Base-by-base conservation (phyloP, 2,888 invertebrate species). In the Drepana falcataria region DNA sequence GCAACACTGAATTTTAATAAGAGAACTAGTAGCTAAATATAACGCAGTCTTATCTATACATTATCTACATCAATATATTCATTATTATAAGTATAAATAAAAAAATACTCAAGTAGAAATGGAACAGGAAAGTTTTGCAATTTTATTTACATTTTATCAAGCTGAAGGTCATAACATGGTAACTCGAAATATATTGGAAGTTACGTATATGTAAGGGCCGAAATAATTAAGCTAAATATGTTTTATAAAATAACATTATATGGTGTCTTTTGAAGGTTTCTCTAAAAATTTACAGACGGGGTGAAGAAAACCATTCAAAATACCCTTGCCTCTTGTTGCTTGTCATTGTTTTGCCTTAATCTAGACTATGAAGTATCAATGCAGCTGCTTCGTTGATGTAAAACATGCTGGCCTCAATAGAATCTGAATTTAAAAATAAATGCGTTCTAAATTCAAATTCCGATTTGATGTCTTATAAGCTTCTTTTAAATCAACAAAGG, bases 251-350 rank as follows among this genome's bases (percentile, higher is more conserved):
- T 44, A 44, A 3, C 6, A 44, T 63, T 61, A 62, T 73, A 71
- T 68, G 81, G 82, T 81, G 65, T 74, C 77, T 79, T 84, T 78
- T 81, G 83, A 87, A 81, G 87, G 88, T 82, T 75, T 77, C 83
- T 83, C 73, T 67, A 77, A 77, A 67, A 88, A 89, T 90, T 57
- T 91, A 89, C 89, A 90, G 72, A 70, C 66, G 49, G 59, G 65
- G 72, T 72, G 66, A 82, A 81, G 85, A 83, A 77, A 85, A 87
- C 88, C 90, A 54, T 82, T 80, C 85, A 88, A 87, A 89, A 81
- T 68, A 78, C 75, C 80, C 77, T 81, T 89, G 90, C 91, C 90
- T 90, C 90, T 77, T 77, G 81, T 80, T 82, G 90, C 90, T 91
- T 89, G 88, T 90, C 89, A 71, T 80, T 78, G 21, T 64, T 65